Evolutionary conservation across 2,797 vertebrate genomes (phyloP), one percentile per base, ranked within the genome.

Genomic region (Gymnothorax reevesii): DNA sequence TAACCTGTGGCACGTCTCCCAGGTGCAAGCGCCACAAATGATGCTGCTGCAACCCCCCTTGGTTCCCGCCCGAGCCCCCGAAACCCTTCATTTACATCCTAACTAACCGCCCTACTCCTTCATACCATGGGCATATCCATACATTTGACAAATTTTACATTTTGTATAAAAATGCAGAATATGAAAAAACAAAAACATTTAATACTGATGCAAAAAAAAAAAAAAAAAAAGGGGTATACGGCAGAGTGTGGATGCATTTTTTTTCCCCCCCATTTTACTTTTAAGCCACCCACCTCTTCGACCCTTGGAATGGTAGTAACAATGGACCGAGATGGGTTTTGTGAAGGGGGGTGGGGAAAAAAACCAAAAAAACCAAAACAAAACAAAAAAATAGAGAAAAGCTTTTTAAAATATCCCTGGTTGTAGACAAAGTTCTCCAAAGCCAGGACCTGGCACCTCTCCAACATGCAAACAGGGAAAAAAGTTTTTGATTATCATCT

Each of bases 181-280:
- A 95, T 95, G 92, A 57, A 88, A 90, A 71, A 94, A 92, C 94
- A 92, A 94, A 92, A 89, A 89, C 57, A 69, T 92, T 96, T 98
- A 99, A 99, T 97, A 98, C 97, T 98, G 97, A 96, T 97, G 95
- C 94, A 95, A 97, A 96, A 97, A 94, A 93, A 89, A 97, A 42
- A 42, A 42, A 94, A 97, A 66, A 73, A 73, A 96, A 96, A 94
- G 93, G 90, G 92, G 88, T 95, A 94, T 94, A 94, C 94, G 96
- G 95, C 94, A 93, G 95, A 93, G 94, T 93, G 93, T 95, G 93
- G 91, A 88, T 92, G 93, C 91, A 85, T 42, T 88, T 89, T 90
- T 88, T 89, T 42, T 42, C 90, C 90, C 89, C 89, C 88, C 89
- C 88, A 91, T 89, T 87, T 91, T 93, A 93, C 86, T 88, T 92